Percentiles rank a stretch among this genome's conserved stretches.
These are phyloP conservation scores for Elaphurus davidianus DNA, from an alignment of 2,113 vertebrate species.

Conservation along the genomic window DNA sequence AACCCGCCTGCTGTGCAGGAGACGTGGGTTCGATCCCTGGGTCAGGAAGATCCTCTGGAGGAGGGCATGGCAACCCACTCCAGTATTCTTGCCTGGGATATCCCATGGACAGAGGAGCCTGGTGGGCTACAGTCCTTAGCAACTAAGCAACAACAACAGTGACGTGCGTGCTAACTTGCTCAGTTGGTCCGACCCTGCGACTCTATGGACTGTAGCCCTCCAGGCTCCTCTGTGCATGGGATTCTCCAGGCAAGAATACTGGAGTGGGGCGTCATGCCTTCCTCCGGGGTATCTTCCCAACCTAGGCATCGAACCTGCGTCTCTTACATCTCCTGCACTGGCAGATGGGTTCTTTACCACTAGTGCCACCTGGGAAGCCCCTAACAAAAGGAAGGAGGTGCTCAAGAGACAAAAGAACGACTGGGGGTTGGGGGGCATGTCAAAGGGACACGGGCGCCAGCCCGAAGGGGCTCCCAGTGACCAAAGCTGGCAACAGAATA, in stretches of 20 bases:
- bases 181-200: not conserved
- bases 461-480: not conserved
- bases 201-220: not conserved
- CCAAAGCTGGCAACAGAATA: not conserved
- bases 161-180: fast-evolving
- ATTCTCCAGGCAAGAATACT: no score
- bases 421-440: not conserved
- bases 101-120: not conserved
- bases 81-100: not conserved
- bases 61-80: not conserved
- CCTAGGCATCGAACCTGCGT: no score
- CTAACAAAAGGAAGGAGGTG: not conserved
- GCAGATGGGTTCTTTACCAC: no score
- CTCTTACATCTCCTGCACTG: no score
- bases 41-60: not conserved
- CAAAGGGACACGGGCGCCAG: not conserved
- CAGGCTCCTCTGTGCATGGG: no score
- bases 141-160: not conserved
- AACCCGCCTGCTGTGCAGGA: not conserved
- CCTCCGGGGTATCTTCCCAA: no score
- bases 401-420: not conserved
- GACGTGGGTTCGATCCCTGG: not conserved
- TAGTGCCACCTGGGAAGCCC: no score
- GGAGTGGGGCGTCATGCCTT: no score
- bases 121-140: not conserved